A percentile compares a stretch with the other conserved stretches of the same genome.
Evolutionary conservation across 53 echinoderm and acorn worm genomes (phyloP).

Genomic region (Holothuria leucospilota): DNA sequence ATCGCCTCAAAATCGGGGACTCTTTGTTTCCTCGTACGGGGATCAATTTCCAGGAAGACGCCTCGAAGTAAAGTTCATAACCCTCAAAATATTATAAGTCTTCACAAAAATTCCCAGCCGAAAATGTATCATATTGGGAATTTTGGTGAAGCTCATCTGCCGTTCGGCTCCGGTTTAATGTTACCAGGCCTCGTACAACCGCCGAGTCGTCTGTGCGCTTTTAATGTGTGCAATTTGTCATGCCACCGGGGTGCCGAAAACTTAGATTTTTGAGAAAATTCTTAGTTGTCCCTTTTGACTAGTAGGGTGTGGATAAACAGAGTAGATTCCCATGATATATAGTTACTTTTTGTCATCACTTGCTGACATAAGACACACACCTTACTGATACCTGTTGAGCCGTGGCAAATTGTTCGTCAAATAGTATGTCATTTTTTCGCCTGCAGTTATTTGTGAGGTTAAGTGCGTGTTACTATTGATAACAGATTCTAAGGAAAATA

Average conservation of each 20-base stretch:
- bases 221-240: conserved; percentile 41
- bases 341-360: conserved; percentile 8
- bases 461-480: conserved; percentile 30
- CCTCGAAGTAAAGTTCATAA: conserved; percentile 1
- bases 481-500: background rate
- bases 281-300: background rate
- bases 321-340: conserved; percentile 32
- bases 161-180: conserved; percentile 35
- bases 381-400: conserved; percentile 32
- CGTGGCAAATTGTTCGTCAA: conserved; percentile 36
- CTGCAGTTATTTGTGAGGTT: conserved; percentile 44
- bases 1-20: conserved; percentile 27
- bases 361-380: conserved; percentile 35
- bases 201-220: background rate
- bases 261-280: background rate
- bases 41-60: conserved; percentile 33
- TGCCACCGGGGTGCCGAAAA: conserved; percentile 37
- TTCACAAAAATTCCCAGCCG: conserved; percentile 34
- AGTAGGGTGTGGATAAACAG: no score
- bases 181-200: conserved; percentile 30
- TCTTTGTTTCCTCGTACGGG: background rate
- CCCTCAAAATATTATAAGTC: background rate
- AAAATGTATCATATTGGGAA: conserved; percentile 36
- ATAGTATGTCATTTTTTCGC: conserved; percentile 17
- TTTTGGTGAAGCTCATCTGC: background rate